A percentile compares a stretch with the other conserved stretches of the same genome.
phyloP scores from a whole-genome alignment of 30 jellyfish, hydroid and myxozoan species.

The Cassiopea xamachana region DNA sequence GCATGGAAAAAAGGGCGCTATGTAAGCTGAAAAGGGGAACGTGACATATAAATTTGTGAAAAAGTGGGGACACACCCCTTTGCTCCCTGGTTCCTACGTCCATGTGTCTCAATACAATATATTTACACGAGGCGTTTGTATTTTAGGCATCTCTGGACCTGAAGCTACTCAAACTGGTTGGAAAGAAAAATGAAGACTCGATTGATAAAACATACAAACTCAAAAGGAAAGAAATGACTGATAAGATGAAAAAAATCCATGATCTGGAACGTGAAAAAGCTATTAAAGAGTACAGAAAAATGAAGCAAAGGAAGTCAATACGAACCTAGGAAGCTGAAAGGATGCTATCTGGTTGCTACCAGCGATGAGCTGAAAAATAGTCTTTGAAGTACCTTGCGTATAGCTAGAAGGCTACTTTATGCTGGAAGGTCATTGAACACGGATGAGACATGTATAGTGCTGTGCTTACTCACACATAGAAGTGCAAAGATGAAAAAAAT shows the following conservation, averaged over 20 bases:
- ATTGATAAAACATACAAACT: slow-evolving; percentile 3
- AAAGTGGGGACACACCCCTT: no score
- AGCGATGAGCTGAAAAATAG: no score
- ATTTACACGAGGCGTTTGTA: not conserved
- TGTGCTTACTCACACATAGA: no score
- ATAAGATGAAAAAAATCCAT: slow-evolving; percentile 34
- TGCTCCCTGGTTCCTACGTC: no score
- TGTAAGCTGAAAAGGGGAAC: no score
- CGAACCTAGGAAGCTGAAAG: not conserved
- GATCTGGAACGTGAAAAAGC: slow-evolving; percentile 81
- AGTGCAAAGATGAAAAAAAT: no score
- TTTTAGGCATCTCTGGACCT: slow-evolving; percentile 13
- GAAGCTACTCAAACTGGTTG: slow-evolving; percentile 18
- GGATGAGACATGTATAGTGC: no score
- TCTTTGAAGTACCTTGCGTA: no score
- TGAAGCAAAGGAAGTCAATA: slow-evolving; percentile 65
- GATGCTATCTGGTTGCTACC: not conserved
- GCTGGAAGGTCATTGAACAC: no score
- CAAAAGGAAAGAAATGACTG: slow-evolving; percentile 62
- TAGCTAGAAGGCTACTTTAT: no score
- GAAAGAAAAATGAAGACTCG: slow-evolving; percentile 15
- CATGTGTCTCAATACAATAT: not conserved
- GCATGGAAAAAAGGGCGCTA: no score
- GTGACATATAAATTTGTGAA: no score
- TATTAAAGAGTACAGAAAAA: slow-evolving; percentile 71